Conservation (phyloP, 1,140 invertebrate genomes). For the Stenopsyche tienmushanensis region DNA sequence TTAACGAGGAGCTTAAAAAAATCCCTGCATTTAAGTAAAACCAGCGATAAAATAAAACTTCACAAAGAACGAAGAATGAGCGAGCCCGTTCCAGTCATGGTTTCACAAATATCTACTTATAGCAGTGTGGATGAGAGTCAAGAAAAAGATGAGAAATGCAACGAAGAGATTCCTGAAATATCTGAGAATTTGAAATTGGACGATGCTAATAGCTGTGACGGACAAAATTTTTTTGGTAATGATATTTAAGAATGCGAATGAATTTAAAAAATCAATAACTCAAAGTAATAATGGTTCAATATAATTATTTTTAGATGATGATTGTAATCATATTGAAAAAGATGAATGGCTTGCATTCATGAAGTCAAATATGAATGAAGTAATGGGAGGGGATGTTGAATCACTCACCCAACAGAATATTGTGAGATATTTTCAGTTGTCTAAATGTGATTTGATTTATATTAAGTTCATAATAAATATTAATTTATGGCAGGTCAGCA, state of each 20-base stretch:
- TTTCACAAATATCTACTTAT: slow-evolving; percentile 39
- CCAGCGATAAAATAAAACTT: slow-evolving; percentile 51
- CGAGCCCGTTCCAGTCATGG: slow-evolving; percentile 50
- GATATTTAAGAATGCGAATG: neutral
- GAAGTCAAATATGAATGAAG: slow-evolving; percentile 66
- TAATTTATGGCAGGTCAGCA: slow-evolving; percentile 52
- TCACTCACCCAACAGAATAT: slow-evolving; percentile 71
- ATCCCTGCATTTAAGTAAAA: slow-evolving; percentile 53
- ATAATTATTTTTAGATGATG: slow-evolving; percentile 37
- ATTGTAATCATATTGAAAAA: slow-evolving; percentile 70
- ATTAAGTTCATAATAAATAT: neutral
- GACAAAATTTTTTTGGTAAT: slow-evolving; percentile 38
- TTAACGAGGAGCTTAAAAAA: slow-evolving; percentile 54
- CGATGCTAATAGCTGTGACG: slow-evolving; percentile 40
- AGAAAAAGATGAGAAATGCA: slow-evolving; percentile 48
- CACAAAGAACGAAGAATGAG: slow-evolving; percentile 51
- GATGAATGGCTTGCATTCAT: slow-evolving; percentile 82
- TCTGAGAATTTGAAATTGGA: slow-evolving; percentile 48
- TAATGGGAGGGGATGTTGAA: slow-evolving; percentile 72
- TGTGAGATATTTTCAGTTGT: slow-evolving; percentile 48
- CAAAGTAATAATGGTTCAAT: neutral
- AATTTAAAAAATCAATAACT: neutral
- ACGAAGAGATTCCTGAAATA: slow-evolving; percentile 49
- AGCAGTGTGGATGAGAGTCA: slow-evolving; percentile 50
- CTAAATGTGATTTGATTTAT: too few relatives aligned